A percentile compares a stretch with the other conserved stretches of the same genome.
Conservation (phyloP, 2,113 vertebrate species). For the Scalopus aquaticus region DNA sequence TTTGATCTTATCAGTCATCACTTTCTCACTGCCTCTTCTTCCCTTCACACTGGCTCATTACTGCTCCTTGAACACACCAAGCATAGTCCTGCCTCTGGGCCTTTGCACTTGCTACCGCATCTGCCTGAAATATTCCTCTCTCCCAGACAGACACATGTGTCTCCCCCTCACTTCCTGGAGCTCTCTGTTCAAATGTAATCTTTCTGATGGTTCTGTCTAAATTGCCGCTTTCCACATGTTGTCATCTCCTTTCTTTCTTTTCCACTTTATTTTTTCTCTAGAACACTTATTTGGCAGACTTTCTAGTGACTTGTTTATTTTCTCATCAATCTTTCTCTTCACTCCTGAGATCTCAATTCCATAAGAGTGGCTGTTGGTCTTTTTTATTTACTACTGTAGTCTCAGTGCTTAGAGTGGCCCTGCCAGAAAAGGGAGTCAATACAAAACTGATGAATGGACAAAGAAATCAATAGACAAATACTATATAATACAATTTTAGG, state of each 20-base stretch:
- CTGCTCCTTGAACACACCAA: background rate
- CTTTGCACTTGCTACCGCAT: background rate
- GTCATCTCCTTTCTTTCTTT: background rate
- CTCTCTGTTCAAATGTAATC: background rate
- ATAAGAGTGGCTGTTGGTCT: background rate
- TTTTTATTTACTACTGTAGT: background rate
- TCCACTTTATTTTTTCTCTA: background rate
- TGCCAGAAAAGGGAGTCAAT: background rate
- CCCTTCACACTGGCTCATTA: too few species aligned
- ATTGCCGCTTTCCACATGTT: background rate
- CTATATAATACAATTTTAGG: background rate
- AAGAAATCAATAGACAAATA: constrained; percentile 28
- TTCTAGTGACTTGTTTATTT: background rate
- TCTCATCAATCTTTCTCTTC: background rate
- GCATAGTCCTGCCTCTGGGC: background rate
- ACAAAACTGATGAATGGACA: background rate
- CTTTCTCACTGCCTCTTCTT: background rate
- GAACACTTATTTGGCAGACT: background rate
- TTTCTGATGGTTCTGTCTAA: background rate
- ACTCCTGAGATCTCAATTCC: background rate
- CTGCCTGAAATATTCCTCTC: background rate
- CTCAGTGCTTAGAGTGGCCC: background rate
- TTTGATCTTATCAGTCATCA: background rate
- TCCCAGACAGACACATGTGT: background rate
- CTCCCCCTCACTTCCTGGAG: background rate